A percentile compares a stretch with the other conserved stretches of the same genome.
These are phyloP conservation scores for Ceyx erithaca DNA, from an alignment of 2,797 vertebrate species.

Conservation along the genomic window DNA sequence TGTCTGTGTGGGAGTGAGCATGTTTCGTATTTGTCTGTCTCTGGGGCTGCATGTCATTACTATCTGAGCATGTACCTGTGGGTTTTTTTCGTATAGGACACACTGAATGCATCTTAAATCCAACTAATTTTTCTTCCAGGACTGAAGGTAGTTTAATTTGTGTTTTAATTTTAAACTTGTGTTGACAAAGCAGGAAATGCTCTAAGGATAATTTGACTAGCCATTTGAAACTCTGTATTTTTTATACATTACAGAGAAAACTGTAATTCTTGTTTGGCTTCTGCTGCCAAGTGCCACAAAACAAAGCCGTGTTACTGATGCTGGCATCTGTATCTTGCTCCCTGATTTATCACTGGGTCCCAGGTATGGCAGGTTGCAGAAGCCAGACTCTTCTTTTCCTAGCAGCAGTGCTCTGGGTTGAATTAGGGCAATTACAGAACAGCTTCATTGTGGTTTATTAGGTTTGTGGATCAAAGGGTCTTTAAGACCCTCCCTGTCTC, in stretches of 20 bases:
- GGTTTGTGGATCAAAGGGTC: not conserved
- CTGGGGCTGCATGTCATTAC: constrained; percentile 4
- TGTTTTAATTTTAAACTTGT: constrained; percentile 15
- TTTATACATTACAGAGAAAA: not conserved
- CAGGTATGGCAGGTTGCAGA: not conserved
- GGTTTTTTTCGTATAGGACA: not conserved
- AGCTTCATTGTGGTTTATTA: rapidly evolving
- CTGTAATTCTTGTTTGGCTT: not conserved
- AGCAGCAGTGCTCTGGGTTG: not conserved
- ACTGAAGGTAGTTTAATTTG: not conserved
- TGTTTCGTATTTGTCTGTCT: constrained; percentile 11
- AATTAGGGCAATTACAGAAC: not conserved
- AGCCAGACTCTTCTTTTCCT: not conserved
- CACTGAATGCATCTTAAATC: not conserved
- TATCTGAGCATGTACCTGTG: not conserved
- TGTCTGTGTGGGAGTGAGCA: not conserved
- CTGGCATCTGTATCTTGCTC: not conserved
- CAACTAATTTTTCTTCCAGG: not conserved
- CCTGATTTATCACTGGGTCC: not conserved
- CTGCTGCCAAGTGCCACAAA: not conserved
- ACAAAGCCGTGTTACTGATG: not conserved
- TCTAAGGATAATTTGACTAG: not conserved
- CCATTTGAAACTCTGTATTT: not conserved
- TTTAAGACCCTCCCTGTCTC: not conserved
- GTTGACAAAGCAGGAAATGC: constrained; percentile 1